Base-by-base conservation (phyloP, 2,888 invertebrate species). In the Conistra vaccinii region DNA sequence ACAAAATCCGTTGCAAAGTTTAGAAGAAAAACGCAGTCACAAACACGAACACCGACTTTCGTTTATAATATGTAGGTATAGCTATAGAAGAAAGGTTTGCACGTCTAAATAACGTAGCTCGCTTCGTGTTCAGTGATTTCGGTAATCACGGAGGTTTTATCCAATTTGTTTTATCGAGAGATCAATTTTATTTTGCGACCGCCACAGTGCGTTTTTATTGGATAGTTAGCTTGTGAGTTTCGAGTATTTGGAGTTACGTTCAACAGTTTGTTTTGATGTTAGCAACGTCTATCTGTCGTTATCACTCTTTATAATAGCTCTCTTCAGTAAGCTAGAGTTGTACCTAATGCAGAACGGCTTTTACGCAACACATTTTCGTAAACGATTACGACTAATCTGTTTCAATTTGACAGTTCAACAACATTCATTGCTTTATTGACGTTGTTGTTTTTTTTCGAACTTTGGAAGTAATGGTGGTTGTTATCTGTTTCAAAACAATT, bases 111-210 rank as follows among this genome's bases (percentile, higher is more conserved):
- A 65, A 66, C 29, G 32, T 14, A 55, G 53, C 53, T 53, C 23
- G 42, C 45, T 67, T 57, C 58, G 20, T 69, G 65, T 61, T 75
- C 69, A 80, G 53, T 67, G 76, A 81, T 76, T 76, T 69, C 29
- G n/a, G 42, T 32, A 39, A 61, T 74, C 63, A 66, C 58, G 10
- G 32, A 39, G 53, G 57, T 65, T 62, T 70, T 35, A 77, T 60
- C 60, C 53, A 65, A 72, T 79, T 76, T 62, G 23, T 70, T 70
- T 76, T 69, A 76, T 78, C 78, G n/a, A 23, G 6, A n/a, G 29
- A 29, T 78, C 70, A 48, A 32, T 55, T 48, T 32, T 51, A 65
- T 63, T 68, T 77, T 29, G 35, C 68, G 68, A 68, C n/a, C 35
- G 35, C 35, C n/a, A 45, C 45, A 45, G 29, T 32, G 69, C 20